phyloP scores from a whole-genome alignment of 2,888 invertebrate genomes.

The Tetanocera ferruginea region DNA sequence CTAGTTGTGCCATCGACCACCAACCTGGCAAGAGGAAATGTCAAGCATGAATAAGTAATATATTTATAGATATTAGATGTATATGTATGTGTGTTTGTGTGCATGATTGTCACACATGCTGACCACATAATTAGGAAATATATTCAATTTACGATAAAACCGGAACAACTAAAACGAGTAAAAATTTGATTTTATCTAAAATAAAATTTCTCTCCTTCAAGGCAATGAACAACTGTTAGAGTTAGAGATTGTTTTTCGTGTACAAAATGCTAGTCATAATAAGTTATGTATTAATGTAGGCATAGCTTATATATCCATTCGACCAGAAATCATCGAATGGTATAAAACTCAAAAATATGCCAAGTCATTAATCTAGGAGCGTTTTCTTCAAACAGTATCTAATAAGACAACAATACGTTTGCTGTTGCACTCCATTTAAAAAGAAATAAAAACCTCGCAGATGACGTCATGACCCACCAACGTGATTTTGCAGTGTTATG shows the following conservation, averaged over 20 bases:
- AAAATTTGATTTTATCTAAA: too few species aligned
- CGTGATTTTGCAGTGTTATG: too few species aligned
- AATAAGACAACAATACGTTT: slow-evolving; percentile 49
- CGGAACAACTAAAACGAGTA: too few species aligned
- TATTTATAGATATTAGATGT: background rate
- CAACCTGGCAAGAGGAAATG: slow-evolving; percentile 74
- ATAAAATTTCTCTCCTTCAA: too few species aligned
- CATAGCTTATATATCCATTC: background rate
- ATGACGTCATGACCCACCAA: background rate
- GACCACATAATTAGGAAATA: background rate
- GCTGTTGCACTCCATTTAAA: slow-evolving; percentile 56
- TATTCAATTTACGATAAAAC: background rate
- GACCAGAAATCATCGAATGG: background rate
- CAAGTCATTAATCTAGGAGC: slow-evolving; percentile 53
- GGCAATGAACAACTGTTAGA: too few species aligned
- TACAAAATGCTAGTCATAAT: too few species aligned
- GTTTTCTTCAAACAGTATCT: slow-evolving; percentile 58
- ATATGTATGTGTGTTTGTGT: background rate
- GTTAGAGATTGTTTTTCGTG: too few species aligned
- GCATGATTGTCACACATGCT: too few species aligned
- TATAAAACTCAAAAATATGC: background rate
- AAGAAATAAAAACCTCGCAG: background rate
- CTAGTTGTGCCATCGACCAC: slow-evolving; percentile 93
- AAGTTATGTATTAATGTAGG: background rate
- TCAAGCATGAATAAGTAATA: background rate